Evolutionary conservation across 2,888 invertebrate species (phyloP), one percentile per base, ranked within the genome.

Genomic region (Druceiella hillmani): DNA sequence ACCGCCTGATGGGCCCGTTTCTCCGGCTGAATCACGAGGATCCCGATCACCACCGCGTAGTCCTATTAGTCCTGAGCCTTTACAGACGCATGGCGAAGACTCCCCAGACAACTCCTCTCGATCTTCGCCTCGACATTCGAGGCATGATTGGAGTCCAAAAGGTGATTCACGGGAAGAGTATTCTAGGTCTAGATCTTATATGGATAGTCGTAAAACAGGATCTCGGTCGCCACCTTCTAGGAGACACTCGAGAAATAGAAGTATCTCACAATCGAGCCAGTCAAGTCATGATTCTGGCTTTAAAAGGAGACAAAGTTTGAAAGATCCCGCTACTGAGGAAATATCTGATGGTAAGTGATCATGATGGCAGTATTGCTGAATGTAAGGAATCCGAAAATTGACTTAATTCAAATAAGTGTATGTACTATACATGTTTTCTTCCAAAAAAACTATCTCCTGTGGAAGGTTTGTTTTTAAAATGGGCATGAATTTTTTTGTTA

Each of bases 261-360:
- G 68, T 52, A 53, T 62, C 45, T 69, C 70, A 37, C 67, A 66
- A 33, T 69, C 70, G 41, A 71, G 71, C 53, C 61, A 54, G 36
- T 70, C 72, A 16, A 70, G 68, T 46, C 59, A 60, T 44, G 63
- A 63, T 52, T 70, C 70, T 12, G 60, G 66, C 37, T 65, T 66
- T 41, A 66, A 67, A 48, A 68, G 69, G 50, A 54, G 65, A 35
- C 48, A 53, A 11, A 59, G 56, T 44, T 49, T 54, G 38, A 70
- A 67, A 44, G 68, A 68, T 47, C 65, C 71, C 36, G 66, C 64
- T 12, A 70, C 78, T 32, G 79, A 79, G 59, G 78, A 78, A 61
- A 78, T 79, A 53, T 79, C 79, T 41, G 79, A 79, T 54, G 78
- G 78, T 77, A 62, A 52, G 46, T 46, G 14, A n/a, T n/a, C n/a